These are phyloP conservation scores for Hippocampus zosterae DNA, from an alignment of 2,113 vertebrate genomes.

Conservation along the genomic window DNA sequence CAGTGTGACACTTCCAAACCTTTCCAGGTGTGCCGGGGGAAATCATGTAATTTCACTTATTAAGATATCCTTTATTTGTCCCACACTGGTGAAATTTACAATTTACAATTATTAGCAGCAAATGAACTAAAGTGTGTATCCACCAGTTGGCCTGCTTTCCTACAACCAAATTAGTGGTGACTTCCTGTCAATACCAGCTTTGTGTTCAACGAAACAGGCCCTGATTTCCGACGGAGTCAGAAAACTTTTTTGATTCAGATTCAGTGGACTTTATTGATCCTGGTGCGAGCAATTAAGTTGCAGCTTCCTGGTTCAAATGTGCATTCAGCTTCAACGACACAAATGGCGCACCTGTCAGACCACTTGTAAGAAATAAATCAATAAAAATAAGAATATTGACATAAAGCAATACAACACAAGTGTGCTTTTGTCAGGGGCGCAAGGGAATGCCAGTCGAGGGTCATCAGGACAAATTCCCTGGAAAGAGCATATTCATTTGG, in stretches of 20 bases:
- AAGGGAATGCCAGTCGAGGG: no score
- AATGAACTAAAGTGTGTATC: background rate
- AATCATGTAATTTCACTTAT: background rate
- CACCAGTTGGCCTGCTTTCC: background rate
- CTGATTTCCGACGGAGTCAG: background rate
- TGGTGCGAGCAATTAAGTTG: background rate
- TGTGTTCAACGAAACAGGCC: background rate
- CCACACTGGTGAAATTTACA: no score
- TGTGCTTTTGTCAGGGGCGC: no score
- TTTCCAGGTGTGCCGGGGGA: background rate
- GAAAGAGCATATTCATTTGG: no score
- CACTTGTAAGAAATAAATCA: background rate
- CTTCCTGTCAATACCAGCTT: background rate
- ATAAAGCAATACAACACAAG: no score
- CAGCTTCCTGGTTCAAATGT: background rate
- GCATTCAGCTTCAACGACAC: background rate
- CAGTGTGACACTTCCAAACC: constrained; percentile 1
- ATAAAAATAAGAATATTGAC: background rate
- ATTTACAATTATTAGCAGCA: no score
- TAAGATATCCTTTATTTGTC: no score
- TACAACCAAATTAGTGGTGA: background rate
- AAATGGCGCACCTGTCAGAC: background rate
- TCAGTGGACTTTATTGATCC: background rate
- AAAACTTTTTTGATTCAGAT: background rate
- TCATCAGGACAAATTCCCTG: no score